Evolutionary conservation across 1,140 invertebrate species (phyloP), one percentile per base, ranked within the genome.

Genomic region (Ephestia elutella): DNA sequence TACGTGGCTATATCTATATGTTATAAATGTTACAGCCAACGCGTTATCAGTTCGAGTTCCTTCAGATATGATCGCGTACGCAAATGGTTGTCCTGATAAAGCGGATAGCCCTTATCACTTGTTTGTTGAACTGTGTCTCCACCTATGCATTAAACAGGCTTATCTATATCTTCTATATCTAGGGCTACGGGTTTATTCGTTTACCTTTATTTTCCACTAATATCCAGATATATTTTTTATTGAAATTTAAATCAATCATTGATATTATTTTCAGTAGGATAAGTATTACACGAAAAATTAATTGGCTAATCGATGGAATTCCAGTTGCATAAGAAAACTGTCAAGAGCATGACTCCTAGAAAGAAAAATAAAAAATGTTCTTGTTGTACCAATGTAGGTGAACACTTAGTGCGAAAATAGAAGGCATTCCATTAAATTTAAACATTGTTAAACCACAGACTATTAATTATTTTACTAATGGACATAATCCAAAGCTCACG

Each of bases 61-160:
- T 32, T 56, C 61, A 60, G 35, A 65, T 63, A 54, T 55, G 55
- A 57, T 32, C 20, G 57, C 44, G 54, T 49, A 56, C 54, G 56
- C 57, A 62, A 60, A 65, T 65, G 57, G 63, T 49, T 69, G 63
- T 61, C 63, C 59, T 53, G 38, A 44, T 44, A 44, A 44, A 44
- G 44, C 17, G 35, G 54, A 55, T 54, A 30, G 25, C n/a, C 11
- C 44, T 71, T 71, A 71, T 71, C 68, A 68, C 20, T 71, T 71
- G 68, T 71, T 71, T 71, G 68, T 71, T 54, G 62, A 68, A 51
- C 49, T 35, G 48, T 53, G 13, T n/a, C 38, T 44, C 38, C 38
- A 44, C 38, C 38, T 44, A 10, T 44, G 38, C n/a, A 44, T 44
- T 44, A 44, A 15, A 44, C 38, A 15, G 13, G 38, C 38, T 32